phyloP scores from a whole-genome alignment of 2,113 vertebrate genomes.

The Menidia beryllina region DNA sequence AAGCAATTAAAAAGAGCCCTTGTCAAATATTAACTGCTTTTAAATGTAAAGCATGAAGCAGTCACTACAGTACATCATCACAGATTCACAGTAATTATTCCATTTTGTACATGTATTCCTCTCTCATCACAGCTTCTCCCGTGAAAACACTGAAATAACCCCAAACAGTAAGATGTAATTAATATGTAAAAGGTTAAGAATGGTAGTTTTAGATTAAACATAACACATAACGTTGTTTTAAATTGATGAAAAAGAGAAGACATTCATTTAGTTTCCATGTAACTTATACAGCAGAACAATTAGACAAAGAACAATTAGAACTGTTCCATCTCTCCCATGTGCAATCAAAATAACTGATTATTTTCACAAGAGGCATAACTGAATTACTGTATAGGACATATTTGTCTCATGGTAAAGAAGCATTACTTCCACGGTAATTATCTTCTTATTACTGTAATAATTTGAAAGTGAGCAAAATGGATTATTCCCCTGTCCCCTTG shows the following conservation, averaged over 20 bases:
- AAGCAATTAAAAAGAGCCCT: constrained; percentile 60
- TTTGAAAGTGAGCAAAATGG: constrained; percentile 78
- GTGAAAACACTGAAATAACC: constrained; percentile 42
- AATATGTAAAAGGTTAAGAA: constrained; percentile 57
- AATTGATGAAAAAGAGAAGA: constrained; percentile 31
- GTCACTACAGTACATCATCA: constrained; percentile 49
- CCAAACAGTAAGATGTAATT: constrained; percentile 54
- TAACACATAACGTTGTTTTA: constrained; percentile 42
- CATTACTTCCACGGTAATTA: constrained; percentile 76
- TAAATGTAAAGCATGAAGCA: constrained; percentile 52
- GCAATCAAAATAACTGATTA: constrained; percentile 77
- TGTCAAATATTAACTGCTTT: constrained; percentile 61
- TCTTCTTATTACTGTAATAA: constrained; percentile 82
- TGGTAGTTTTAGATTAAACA: constrained; percentile 59
- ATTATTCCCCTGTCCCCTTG: constrained; percentile 65
- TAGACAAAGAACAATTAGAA: constrained; percentile 66
- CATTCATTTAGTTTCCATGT: constrained; percentile 55
- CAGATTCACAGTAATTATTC: constrained; percentile 61
- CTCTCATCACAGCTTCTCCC: constrained; percentile 47
- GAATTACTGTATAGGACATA: constrained; percentile 74
- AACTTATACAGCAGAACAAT: constrained; percentile 56
- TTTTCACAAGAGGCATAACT: constrained; percentile 78
- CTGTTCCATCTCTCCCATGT: constrained; percentile 68
- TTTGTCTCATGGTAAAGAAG: constrained; percentile 74
- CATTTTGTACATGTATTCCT: constrained; percentile 51